These are phyloP conservation scores for Heterodera filipjevi DNA, from an alignment of 2,888 invertebrate genomes.

Conservation along the genomic window DNA sequence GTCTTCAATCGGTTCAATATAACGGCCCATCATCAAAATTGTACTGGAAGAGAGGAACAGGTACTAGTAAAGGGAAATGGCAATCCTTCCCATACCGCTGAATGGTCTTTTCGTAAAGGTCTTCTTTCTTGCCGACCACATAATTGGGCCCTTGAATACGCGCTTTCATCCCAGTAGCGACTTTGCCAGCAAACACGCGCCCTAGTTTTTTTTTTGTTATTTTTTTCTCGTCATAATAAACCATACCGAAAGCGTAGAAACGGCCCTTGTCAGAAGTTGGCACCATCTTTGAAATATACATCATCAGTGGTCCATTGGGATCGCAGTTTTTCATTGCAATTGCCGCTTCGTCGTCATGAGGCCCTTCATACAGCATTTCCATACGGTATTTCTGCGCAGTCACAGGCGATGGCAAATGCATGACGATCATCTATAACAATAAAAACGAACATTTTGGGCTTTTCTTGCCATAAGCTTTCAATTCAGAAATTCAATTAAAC, in stretches of 20 bases:
- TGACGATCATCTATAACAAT: slow-evolving; percentile 87
- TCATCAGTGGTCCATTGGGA: slow-evolving; percentile 96
- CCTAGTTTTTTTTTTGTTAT: slow-evolving; percentile 65
- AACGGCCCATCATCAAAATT: slow-evolving; percentile 99
- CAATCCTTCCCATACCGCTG: slow-evolving; percentile 73
- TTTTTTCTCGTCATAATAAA: no score
- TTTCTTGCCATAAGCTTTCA: no score
- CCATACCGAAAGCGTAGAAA: slow-evolving; percentile 93
- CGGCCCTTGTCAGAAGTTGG: slow-evolving; percentile 99
- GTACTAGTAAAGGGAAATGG: background rate
- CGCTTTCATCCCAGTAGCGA: slow-evolving; percentile 72
- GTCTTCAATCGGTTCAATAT: slow-evolving; percentile 98
- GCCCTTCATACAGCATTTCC: slow-evolving; percentile 99
- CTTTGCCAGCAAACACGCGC: slow-evolving; percentile 95
- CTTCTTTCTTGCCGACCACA: slow-evolving; percentile 96
- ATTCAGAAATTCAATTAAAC: no score
- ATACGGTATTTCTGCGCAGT: slow-evolving; percentile 98
- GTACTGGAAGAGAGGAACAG: slow-evolving; percentile 72
- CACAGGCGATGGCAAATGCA: slow-evolving; percentile 97
- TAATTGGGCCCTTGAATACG: slow-evolving; percentile 99
- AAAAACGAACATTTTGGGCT: background rate
- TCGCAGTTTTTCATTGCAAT: slow-evolving; percentile 82
- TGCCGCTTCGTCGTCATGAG: slow-evolving; percentile 91
- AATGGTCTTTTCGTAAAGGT: slow-evolving; percentile 96
- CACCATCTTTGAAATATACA: slow-evolving; percentile 99